Conservation (phyloP, 2,888 invertebrate species). For the Carterocephalus palaemon region DNA sequence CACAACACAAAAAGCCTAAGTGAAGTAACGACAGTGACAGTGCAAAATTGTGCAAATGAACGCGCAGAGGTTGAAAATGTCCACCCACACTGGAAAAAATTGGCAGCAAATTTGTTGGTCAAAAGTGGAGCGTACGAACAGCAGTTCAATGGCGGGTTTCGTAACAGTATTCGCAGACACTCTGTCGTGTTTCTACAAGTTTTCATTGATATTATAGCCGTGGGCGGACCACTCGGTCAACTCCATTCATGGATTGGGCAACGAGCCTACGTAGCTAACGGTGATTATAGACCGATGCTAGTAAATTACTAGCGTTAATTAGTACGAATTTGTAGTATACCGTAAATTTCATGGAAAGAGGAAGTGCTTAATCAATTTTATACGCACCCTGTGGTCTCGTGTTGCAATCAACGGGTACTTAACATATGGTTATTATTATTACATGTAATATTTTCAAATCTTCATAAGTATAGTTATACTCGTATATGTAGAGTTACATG, state of each 20-base stretch:
- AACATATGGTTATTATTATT: too few species aligned
- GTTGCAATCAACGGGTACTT: constrained; percentile 3
- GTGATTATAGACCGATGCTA: constrained; percentile 48
- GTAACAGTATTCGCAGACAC: constrained; percentile 60
- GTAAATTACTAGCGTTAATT: constrained; percentile 68
- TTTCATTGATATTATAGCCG: constrained; percentile 62
- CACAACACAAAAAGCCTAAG: background rate
- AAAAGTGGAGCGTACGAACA: constrained; percentile 40
- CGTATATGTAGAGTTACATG: constrained; percentile 19
- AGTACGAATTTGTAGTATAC: constrained; percentile 58
- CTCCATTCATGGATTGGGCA: constrained; percentile 76
- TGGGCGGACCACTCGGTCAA: constrained; percentile 62
- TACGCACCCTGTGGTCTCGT: constrained; percentile 26
- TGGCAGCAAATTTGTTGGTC: constrained; percentile 14
- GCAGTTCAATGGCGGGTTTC: constrained; percentile 57
- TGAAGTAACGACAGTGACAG: constrained; percentile 11
- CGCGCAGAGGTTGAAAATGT: constrained; percentile 14
- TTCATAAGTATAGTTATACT: too few species aligned
- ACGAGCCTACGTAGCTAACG: constrained; percentile 67
- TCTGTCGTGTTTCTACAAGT: constrained; percentile 59
- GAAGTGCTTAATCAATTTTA: constrained; percentile 47
- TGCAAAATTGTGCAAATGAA: constrained; percentile 9
- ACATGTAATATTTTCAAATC: too few species aligned
- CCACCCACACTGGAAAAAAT: constrained; percentile 17
- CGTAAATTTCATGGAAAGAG: constrained; percentile 51